phyloP scores from a whole-genome alignment of 1,140 invertebrate genomes.

The Drosophila lacteicornis region DNA sequence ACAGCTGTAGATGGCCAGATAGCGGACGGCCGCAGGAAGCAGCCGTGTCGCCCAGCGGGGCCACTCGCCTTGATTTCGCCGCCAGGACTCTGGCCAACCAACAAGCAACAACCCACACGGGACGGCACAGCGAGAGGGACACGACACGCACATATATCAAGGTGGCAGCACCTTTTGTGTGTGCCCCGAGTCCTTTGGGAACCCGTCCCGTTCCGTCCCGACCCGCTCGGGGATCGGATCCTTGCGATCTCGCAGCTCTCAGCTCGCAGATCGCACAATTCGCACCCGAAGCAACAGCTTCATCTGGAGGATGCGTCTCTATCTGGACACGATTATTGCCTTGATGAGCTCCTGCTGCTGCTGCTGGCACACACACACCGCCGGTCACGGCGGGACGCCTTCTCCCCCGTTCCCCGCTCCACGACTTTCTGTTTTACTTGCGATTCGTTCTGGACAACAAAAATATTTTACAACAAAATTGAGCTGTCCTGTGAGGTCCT shows the following conservation, averaged over 20 bases:
- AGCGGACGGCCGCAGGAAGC: constrained; percentile 61
- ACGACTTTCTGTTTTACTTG: constrained; percentile 63
- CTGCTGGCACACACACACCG: constrained; percentile 71
- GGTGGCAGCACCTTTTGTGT: constrained; percentile 63
- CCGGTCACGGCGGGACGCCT: constrained; percentile 56
- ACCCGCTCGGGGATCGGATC: not conserved
- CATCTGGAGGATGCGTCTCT: constrained; percentile 40
- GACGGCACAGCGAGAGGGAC: constrained; percentile 14
- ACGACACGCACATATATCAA: constrained; percentile 57
- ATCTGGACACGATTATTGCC: constrained; percentile 79
- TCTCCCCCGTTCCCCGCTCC: not conserved
- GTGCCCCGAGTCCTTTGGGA: constrained; percentile 51
- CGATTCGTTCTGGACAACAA: constrained; percentile 80
- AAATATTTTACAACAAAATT: constrained; percentile 83
- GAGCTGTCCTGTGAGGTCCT: constrained; percentile 70
- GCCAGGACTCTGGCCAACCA: constrained; percentile 32
- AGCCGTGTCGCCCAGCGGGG: constrained; percentile 73
- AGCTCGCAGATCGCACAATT: constrained; percentile 28
- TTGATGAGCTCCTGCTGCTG: constrained; percentile 84
- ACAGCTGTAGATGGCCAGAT: constrained; percentile 58
- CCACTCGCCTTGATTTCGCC: constrained; percentile 75
- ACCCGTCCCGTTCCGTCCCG: not conserved
- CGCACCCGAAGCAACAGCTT: constrained; percentile 71
- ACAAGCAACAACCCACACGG: constrained; percentile 24
- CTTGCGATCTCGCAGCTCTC: not conserved